Conservation (phyloP, 1,140 invertebrate genomes). For the Steinernema khuongi region DNA sequence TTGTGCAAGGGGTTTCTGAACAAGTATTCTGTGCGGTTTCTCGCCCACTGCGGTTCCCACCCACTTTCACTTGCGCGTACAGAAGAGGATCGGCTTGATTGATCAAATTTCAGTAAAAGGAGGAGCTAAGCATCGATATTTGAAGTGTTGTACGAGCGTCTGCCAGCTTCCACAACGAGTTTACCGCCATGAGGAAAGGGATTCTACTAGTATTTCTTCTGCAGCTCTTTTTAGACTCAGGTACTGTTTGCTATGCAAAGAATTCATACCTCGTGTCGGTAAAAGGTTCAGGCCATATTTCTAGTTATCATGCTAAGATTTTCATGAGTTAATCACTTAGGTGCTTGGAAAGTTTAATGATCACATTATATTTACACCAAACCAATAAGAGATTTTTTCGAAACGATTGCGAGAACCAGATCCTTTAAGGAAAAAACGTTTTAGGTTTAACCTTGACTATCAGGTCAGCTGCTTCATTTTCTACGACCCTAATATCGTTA, state of each 20-base stretch:
- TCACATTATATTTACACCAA: not conserved
- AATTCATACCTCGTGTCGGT: not conserved
- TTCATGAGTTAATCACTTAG: not conserved
- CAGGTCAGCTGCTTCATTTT: too few relatives aligned
- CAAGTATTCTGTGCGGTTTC: too few relatives aligned
- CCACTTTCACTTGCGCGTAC: not conserved
- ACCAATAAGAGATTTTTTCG: not conserved
- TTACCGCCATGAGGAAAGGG: not conserved
- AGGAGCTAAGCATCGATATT: slow-evolving; percentile 9
- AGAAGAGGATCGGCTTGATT: not conserved
- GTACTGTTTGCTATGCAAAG: not conserved
- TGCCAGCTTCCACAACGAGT: not conserved
- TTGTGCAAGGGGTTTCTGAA: too few relatives aligned
- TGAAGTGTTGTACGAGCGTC: slow-evolving; percentile 6
- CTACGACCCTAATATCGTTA: too few relatives aligned
- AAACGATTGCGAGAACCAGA: not conserved
- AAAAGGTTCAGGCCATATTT: too few relatives aligned
- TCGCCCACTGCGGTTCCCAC: not conserved
- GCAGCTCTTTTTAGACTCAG: not conserved
- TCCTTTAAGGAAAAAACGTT: not conserved
- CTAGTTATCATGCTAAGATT: too few relatives aligned
- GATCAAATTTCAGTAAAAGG: slow-evolving; percentile 10
- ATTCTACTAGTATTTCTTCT: not conserved
- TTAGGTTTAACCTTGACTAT: not conserved
- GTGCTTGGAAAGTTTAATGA: not conserved